Evolutionary conservation across 1,140 invertebrate genomes (phyloP), one percentile per base, ranked within the genome.

Genomic region (Chrysoperla carnea): DNA sequence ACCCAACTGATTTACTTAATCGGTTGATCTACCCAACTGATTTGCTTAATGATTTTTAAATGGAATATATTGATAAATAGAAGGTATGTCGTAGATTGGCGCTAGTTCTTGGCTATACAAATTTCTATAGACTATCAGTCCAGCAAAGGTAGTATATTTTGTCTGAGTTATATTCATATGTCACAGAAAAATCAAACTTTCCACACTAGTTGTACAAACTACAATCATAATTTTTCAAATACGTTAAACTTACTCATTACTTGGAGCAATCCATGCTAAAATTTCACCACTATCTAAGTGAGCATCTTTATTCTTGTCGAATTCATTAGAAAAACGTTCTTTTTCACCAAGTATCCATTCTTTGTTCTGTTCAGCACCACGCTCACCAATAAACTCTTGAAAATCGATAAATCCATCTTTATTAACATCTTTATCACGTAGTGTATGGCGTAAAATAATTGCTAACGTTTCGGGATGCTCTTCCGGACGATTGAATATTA

Each of bases 401-500:
- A 90, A 90, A 64, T 73, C 75, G 36, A 92, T 76, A 46, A 61
- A 64, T 1, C 84, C 85, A 70, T 97, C 90, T 27, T 74, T 69
- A 61, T 96, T 76, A 27, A 50, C 66, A 63, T 97, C 92, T 60
- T 89, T 89, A 43, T 92, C 86, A 3, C 73, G 61, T 43, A 96
- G 63, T 1, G 84, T 85, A 59, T 90, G 84, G 52, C 84, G 70
- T 41, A 95, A 61, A 46, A 96, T 74, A 40, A 84, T 64, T 15
- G 80, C 72, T 51, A 87, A 72, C 92, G 97, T 97, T 52, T 76
- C 71, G 33, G 78, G 75, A 62, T 86, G 81, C 60, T 98, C 91
- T 63, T 96, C 91, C 0, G 94, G 93, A 66, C 92, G 90, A 33
- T 83, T 79, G 58, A 96, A 97, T 7, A 81, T 74, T 51, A 84